Percentiles rank a stretch among this genome's conserved stretches.
phyloP scores from a whole-genome alignment of 1,140 invertebrate genomes.

The Drosophila funebris region DNA sequence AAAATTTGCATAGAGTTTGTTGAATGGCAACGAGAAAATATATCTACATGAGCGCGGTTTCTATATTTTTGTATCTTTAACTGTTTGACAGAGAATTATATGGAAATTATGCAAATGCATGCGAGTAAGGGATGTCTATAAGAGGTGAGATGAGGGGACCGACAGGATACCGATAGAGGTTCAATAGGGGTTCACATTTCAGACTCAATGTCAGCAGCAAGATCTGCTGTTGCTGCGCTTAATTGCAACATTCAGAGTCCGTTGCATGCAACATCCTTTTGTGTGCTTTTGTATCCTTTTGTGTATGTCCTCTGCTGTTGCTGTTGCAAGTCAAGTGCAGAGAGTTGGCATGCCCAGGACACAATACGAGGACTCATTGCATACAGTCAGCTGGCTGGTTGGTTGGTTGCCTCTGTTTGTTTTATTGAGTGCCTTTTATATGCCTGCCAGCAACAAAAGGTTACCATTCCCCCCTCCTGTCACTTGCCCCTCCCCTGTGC shows the following conservation, averaged over 20 bases:
- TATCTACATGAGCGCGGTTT: conserved; percentile 32
- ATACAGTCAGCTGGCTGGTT: conserved; percentile 16
- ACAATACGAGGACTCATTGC: conserved; percentile 6
- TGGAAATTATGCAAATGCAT: conserved; percentile 75
- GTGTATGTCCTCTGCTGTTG: conserved; percentile 16
- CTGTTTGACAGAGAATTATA: conserved; percentile 71
- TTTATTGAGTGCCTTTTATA: conserved; percentile 37
- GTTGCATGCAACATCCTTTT: conserved; percentile 28
- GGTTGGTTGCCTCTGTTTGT: conserved; percentile 26
- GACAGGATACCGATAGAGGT: conserved; percentile 33
- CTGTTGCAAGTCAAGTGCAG: conserved; percentile 44
- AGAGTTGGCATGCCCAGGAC: conserved; percentile 3
- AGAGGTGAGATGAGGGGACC: neutral
- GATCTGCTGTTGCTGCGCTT: conserved; percentile 30
- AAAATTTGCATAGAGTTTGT: conserved; percentile 58
- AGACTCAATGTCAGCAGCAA: conserved; percentile 8
- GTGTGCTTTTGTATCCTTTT: conserved; percentile 16
- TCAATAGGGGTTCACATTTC: conserved; percentile 35
- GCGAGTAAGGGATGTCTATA: conserved; percentile 6
- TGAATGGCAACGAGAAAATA: neutral
- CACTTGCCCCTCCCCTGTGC: neutral
- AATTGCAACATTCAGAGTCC: conserved; percentile 55
- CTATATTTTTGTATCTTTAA: conserved; percentile 47
- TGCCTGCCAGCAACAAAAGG: conserved; percentile 39
- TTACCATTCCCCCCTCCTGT: neutral